Evolutionary conservation across 2,113 vertebrate genomes (phyloP).

Genomic region (Colaptes auratus): DNA sequence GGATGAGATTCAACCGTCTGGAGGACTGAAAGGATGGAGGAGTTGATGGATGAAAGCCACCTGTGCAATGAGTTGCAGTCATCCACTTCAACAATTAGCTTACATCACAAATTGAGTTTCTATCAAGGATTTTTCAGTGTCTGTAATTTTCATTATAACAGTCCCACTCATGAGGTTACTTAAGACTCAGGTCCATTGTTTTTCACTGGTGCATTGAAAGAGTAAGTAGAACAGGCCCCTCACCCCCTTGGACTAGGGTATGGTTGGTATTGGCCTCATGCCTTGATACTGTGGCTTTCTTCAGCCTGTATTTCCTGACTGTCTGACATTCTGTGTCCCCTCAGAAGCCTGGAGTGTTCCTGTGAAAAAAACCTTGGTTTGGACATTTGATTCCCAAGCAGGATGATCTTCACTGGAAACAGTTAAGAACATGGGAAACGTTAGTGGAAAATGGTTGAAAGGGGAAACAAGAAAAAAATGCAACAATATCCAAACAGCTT

Average conservation of each 20-base stretch:
- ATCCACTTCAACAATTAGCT: not conserved
- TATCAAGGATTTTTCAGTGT: not conserved
- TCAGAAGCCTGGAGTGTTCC: not conserved
- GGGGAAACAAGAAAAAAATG: not conserved
- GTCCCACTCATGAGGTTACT: not conserved
- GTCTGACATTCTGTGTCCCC: not conserved
- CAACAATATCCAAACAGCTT: not conserved
- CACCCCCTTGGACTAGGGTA: fast-evolving
- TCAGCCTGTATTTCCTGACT: not conserved
- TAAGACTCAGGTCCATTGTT: not conserved
- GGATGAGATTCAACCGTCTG: not conserved
- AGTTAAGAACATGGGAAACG: not conserved
- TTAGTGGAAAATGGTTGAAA: not conserved
- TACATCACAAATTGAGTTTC: fast-evolving
- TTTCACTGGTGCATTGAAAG: not conserved
- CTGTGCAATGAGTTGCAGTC: not conserved
- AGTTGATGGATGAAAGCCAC: not conserved
- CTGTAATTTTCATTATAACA: not conserved
- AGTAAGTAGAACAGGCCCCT: not conserved
- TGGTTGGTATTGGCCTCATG: not conserved
- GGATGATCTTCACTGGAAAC: not conserved
- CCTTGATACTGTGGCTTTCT: not conserved
- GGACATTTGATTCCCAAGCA: not conserved
- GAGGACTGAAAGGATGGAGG: not conserved
- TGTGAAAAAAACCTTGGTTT: not conserved